These are phyloP conservation scores for Siniperca chuatsi DNA, from an alignment of 2,113 vertebrate species.

Conservation along the genomic window DNA sequence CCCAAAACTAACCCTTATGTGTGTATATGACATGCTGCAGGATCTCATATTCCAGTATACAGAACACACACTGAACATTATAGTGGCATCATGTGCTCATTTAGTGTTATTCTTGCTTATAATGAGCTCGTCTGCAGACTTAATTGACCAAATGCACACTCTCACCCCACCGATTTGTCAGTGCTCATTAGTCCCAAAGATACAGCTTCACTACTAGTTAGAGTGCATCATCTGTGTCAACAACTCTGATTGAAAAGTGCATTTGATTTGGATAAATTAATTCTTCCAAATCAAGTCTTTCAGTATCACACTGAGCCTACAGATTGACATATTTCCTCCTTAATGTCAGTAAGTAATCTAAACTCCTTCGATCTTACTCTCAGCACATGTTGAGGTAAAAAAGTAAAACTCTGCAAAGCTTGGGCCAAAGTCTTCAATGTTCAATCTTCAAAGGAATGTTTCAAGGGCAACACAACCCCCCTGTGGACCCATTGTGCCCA, in stretches of 20 bases:
- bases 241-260: constrained; percentile 33
- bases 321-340: background rate
- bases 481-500: constrained; percentile 27
- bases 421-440: constrained; percentile 30
- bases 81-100: constrained; percentile 5
- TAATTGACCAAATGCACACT: constrained; percentile 54
- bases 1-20: background rate
- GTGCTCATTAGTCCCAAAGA: constrained; percentile 46
- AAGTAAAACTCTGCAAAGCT: constrained; percentile 26
- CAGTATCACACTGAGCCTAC: constrained; percentile 5
- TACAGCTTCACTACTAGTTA: constrained; percentile 10
- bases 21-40: background rate
- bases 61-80: background rate
- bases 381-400: background rate
- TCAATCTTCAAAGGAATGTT: constrained; percentile 34
- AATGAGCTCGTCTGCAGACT: constrained; percentile 50
- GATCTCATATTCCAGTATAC: background rate
- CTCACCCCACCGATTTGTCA: constrained; percentile 44
- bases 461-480: constrained; percentile 61
- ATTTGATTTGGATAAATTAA: constrained; percentile 38
- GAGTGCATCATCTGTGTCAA: constrained; percentile 37
- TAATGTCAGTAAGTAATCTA: constrained; percentile 8
- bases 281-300: background rate
- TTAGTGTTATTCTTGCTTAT: constrained; percentile 24
- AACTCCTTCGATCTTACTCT: constrained; percentile 5